Evolutionary conservation across 2,113 vertebrate genomes (phyloP).

Genomic region (Equus przewalskii): DNA sequence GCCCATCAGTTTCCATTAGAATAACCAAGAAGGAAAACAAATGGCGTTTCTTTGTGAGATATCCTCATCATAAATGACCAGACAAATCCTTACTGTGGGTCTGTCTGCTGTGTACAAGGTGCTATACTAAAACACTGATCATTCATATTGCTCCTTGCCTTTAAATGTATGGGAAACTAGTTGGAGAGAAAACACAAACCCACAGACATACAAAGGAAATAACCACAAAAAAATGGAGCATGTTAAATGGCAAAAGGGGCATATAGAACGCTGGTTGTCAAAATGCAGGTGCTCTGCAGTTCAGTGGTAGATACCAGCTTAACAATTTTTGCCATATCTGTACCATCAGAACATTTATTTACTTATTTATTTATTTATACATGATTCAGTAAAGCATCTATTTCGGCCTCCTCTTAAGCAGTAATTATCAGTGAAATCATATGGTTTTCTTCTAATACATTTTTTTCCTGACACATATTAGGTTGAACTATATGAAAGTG

Average conservation of each 20-base stretch:
- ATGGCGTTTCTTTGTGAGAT: neutral
- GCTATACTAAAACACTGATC: neutral
- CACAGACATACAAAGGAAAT: neutral
- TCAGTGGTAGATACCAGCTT: neutral
- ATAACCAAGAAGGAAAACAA: neutral
- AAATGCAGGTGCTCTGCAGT: neutral
- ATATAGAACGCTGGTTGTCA: neutral
- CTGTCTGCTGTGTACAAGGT: neutral
- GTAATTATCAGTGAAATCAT: neutral
- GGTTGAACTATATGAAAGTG: neutral
- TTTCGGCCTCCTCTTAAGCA: slow-evolving; percentile 1
- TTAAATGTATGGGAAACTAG: neutral
- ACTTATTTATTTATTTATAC: neutral
- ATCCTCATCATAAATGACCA: neutral
- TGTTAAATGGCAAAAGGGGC: neutral
- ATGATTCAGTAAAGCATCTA: neutral
- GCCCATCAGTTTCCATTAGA: neutral
- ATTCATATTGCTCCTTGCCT: neutral
- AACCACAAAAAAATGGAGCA: neutral
- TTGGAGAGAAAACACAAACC: slow-evolving; percentile 28
- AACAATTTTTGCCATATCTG: neutral
- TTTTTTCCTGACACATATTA: neutral
- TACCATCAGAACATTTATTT: neutral
- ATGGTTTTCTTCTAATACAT: neutral
- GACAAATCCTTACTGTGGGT: neutral